Percentiles rank a stretch among this genome's conserved stretches.
These are phyloP conservation scores for Siphonodentalium dalli DNA, from an alignment of 2,888 invertebrate genomes.

Conservation along the genomic window DNA sequence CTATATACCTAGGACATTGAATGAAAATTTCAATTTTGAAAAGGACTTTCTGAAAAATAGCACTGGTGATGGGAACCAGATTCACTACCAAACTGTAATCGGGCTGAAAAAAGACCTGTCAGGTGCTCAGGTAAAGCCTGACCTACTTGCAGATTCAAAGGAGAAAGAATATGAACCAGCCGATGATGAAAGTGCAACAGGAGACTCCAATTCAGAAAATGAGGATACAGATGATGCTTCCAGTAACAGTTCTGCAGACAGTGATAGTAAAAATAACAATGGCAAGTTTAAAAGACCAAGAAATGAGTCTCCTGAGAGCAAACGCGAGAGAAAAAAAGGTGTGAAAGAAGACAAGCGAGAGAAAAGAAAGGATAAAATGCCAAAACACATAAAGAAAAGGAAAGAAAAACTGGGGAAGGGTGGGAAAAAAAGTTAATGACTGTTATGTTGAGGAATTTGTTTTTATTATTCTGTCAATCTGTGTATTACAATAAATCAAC, in stretches of 20 bases:
- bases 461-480: too few species aligned
- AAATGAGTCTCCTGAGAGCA: slow-evolving; percentile 67
- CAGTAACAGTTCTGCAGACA: slow-evolving; percentile 22
- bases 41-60: slow-evolving; percentile 84
- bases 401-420: slow-evolving; percentile 70
- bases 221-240: slow-evolving; percentile 22
- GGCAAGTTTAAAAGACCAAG: slow-evolving; percentile 55
- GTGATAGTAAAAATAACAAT: slow-evolving; percentile 17
- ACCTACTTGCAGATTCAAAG: slow-evolving; percentile 22
- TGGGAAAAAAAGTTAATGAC: slow-evolving; percentile 28
- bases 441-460: neutral
- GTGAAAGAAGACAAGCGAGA: slow-evolving; percentile 89
- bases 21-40: slow-evolving; percentile 75
- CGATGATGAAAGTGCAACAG: slow-evolving; percentile 16
- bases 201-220: slow-evolving; percentile 18
- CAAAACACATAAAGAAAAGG: slow-evolving; percentile 92
- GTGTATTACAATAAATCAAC: too few species aligned
- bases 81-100: slow-evolving; percentile 85
- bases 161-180: slow-evolving; percentile 52
- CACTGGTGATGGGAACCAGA: slow-evolving; percentile 68
- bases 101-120: slow-evolving; percentile 83
- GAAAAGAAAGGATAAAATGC: slow-evolving; percentile 85
- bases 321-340: slow-evolving; percentile 77
- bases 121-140: slow-evolving; percentile 71
- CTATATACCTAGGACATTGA: slow-evolving; percentile 90